Evolutionary conservation across 2,113 vertebrate species (phyloP).

Genomic region (Stomatorhinus ivindoensis): DNA sequence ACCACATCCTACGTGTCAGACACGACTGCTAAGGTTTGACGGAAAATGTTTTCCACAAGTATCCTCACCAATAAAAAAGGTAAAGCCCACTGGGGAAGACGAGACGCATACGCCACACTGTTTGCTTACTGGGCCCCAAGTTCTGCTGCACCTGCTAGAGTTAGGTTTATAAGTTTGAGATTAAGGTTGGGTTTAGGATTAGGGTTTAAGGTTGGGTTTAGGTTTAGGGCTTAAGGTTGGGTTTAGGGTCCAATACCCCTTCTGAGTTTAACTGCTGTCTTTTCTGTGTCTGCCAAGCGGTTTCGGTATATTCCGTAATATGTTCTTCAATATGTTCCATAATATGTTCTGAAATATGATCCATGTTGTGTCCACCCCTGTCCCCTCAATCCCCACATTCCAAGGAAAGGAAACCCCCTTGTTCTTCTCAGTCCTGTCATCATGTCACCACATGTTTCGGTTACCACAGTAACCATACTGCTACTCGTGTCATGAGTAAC

Average conservation of each 20-base stretch:
- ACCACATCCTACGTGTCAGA: too few relatives aligned
- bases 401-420: background rate
- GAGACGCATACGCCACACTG: too few relatives aligned
- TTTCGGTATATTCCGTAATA: background rate
- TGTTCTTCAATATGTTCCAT: too few relatives aligned
- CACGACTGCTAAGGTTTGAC: too few relatives aligned
- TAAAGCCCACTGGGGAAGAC: too few relatives aligned
- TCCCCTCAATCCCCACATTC: background rate
- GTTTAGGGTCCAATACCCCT: background rate
- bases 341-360: background rate
- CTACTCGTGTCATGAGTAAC: too few relatives aligned
- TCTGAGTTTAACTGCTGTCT: background rate
- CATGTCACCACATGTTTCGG: background rate
- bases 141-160: too few relatives aligned
- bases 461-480: too few relatives aligned
- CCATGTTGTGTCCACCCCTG: background rate
- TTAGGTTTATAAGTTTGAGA: too few relatives aligned
- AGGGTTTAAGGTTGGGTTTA: background rate
- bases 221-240: background rate
- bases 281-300: background rate
- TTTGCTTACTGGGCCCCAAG: too few relatives aligned
- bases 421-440: background rate
- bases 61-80: too few relatives aligned
- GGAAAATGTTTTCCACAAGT: too few relatives aligned
- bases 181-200: background rate